These are phyloP conservation scores for Chloroceryle amazona DNA, from an alignment of 2,797 vertebrate species.

Conservation along the genomic window DNA sequence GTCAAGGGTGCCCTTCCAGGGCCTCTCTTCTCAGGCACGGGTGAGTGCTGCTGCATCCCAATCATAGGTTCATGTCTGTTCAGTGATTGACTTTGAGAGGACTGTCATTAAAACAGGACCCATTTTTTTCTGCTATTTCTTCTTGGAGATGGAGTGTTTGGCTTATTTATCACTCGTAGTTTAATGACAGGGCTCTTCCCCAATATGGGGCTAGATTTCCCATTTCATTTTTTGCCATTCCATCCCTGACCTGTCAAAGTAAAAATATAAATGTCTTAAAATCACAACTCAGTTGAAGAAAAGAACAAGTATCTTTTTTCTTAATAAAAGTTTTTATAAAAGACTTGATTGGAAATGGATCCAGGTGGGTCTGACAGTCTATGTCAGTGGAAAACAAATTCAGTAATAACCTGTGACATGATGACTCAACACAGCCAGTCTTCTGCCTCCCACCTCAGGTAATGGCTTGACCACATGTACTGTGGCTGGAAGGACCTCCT, in stretches of 20 bases:
- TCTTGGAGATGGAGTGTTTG: neutral
- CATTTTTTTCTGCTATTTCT: neutral
- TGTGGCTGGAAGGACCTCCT: neutral
- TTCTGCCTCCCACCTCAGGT: neutral
- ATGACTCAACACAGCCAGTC: neutral
- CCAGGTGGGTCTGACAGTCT: neutral
- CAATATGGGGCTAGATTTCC: fast-evolving
- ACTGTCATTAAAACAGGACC: neutral
- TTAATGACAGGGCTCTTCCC: neutral
- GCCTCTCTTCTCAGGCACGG: fast-evolving
- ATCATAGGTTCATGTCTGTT: neutral
- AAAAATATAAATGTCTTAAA: neutral
- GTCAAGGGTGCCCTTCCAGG: fast-evolving
- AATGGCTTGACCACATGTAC: neutral
- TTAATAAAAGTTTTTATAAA: neutral
- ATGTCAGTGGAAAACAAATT: slow-evolving; percentile 16
- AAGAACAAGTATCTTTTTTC: neutral
- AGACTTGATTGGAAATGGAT: neutral
- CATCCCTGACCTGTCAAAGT: neutral
- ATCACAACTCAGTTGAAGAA: neutral
- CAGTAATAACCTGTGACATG: neutral
- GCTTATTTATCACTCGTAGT: fast-evolving
- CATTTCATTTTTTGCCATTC: neutral
- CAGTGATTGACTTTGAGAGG: neutral
- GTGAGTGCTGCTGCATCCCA: neutral